These are phyloP conservation scores for Ceratina japonica DNA, from an alignment of 1,140 invertebrate species.

Conservation along the genomic window DNA sequence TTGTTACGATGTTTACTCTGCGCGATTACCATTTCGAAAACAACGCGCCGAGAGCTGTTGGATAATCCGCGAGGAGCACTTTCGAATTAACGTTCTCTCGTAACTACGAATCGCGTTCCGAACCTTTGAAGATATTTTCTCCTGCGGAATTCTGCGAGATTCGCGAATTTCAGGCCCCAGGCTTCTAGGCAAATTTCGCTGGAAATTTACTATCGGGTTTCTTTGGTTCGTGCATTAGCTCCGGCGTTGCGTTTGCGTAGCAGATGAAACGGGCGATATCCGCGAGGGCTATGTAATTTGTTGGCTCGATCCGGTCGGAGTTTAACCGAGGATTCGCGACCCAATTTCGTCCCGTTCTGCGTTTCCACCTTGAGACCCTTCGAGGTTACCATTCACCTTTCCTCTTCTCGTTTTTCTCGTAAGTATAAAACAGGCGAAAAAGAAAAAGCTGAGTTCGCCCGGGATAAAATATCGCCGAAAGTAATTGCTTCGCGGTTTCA, in stretches of 20 bases:
- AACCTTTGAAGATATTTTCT: too few species aligned
- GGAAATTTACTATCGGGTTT: background rate
- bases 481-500: constrained; percentile 22
- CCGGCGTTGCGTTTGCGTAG: background rate
- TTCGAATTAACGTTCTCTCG: too few species aligned
- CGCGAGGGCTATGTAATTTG: background rate
- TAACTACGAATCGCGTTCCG: too few species aligned
- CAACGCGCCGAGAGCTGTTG: too few species aligned
- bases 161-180: too few species aligned
- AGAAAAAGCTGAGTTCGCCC: background rate
- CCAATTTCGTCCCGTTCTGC: constrained; percentile 21
- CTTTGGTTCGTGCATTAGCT: background rate
- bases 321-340: background rate
- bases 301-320: background rate
- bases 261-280: background rate
- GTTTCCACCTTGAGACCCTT: constrained; percentile 30
- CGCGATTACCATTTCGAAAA: too few species aligned
- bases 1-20: too few species aligned
- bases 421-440: background rate
- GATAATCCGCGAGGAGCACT: too few species aligned
- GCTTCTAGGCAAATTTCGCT: background rate
- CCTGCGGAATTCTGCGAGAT: too few species aligned
- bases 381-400: constrained; percentile 27
- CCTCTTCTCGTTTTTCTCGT: constrained; percentile 23
- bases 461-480: constrained; percentile 6